These are phyloP conservation scores for Drosophila arawakana DNA, from an alignment of 1,140 invertebrate species.

Conservation along the genomic window DNA sequence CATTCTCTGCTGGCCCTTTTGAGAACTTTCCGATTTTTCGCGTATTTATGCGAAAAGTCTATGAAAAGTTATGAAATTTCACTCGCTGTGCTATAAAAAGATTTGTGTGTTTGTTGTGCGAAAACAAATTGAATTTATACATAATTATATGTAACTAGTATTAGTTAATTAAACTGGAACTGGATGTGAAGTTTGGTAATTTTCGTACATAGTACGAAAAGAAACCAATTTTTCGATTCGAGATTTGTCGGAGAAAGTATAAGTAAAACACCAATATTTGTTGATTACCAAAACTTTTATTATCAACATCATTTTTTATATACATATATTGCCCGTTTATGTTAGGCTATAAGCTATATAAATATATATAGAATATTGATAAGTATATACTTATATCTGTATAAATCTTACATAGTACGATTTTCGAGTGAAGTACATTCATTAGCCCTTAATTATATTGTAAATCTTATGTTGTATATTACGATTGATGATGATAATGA, in stretches of 20 bases:
- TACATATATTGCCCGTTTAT: constrained; percentile 69
- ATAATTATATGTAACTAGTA: constrained; percentile 32
- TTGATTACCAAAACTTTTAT: constrained; percentile 65
- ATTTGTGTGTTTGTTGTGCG: constrained; percentile 53
- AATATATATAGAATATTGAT: constrained; percentile 53
- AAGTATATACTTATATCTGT: constrained; percentile 58
- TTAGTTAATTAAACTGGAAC: constrained; percentile 20
- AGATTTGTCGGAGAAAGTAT: constrained; percentile 12
- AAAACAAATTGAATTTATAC: constrained; percentile 60
- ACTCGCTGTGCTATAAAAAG: constrained; percentile 53
- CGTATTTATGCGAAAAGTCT: constrained; percentile 58
- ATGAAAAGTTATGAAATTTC: constrained; percentile 48
- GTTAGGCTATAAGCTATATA: constrained; percentile 77
- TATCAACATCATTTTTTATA: constrained; percentile 74
- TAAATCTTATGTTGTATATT: constrained; percentile 53
- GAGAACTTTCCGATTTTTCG: constrained; percentile 66
- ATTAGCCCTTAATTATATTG: constrained; percentile 71
- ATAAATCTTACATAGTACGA: constrained; percentile 74
- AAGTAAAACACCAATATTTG: constrained; percentile 69
- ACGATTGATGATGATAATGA: constrained; percentile 53
- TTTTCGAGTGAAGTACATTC: constrained; percentile 77
- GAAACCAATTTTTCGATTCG: constrained; percentile 36
- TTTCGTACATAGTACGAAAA: constrained; percentile 68
- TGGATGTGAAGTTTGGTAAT: constrained; percentile 15
- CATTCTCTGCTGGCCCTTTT: constrained; percentile 29